phyloP scores from a whole-genome alignment of 92 coral and sea anemone genomes.

The Siderastrea siderea region DNA sequence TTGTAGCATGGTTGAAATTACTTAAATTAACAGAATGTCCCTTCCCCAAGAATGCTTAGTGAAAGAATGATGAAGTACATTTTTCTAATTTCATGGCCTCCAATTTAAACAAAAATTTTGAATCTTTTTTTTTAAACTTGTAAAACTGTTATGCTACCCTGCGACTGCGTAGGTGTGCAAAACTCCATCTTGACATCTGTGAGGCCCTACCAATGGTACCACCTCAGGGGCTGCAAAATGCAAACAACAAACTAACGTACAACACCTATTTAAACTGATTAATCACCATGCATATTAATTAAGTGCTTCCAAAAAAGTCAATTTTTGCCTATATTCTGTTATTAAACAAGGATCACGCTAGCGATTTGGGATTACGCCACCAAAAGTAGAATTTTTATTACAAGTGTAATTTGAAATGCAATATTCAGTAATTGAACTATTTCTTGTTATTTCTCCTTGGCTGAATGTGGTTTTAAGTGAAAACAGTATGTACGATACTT shows the following conservation, averaged over 20 bases:
- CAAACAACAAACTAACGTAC: conserved; percentile 58
- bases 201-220: conserved; percentile 52
- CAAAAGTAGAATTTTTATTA: no score
- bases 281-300: conserved; percentile 7
- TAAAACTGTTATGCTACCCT: conserved; percentile 49
- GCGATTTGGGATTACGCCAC: no score
- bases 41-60: not conserved
- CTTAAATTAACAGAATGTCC: conserved; percentile 18
- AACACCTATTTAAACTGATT: conserved; percentile 15
- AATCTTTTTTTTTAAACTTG: not conserved
- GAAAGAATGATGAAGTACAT: not conserved
- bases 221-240: conserved; percentile 52
- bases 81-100: not conserved
- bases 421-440: no score
- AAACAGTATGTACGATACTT: no score
- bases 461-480: no score
- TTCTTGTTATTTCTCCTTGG: no score
- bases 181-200: conserved; percentile 50
- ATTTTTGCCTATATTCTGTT: not conserved
- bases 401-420: no score
- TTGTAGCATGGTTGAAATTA: not conserved
- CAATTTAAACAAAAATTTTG: not conserved
- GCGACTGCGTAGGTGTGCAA: conserved; percentile 45
- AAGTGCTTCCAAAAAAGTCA: not conserved
- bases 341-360: not conserved